Conservation (phyloP, 30 jellyfish, hydroid and myxozoan genomes). For the Hydractinia echinata region DNA sequence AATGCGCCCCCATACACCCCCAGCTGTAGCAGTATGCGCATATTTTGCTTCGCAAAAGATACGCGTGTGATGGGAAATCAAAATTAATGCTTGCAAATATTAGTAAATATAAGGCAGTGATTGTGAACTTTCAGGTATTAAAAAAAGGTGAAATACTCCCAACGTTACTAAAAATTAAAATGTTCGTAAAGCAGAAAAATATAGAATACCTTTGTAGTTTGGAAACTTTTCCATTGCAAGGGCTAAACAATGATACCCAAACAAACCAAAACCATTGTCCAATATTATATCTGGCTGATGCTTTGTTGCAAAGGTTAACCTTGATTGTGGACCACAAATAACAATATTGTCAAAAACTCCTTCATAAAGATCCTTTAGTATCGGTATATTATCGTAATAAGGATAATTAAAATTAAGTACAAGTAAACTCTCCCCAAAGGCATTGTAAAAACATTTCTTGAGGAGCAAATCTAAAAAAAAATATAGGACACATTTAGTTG, state of each 20-base stretch:
- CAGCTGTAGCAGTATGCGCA: too few relatives aligned
- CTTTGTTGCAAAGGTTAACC: background rate
- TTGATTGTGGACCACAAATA: slow-evolving; percentile 67
- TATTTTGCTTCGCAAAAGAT: too few relatives aligned
- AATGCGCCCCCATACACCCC: too few relatives aligned
- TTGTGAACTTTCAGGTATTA: too few relatives aligned
- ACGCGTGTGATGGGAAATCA: too few relatives aligned
- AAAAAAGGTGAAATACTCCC: too few relatives aligned
- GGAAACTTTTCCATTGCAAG: slow-evolving; percentile 63
- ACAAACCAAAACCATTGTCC: slow-evolving; percentile 52
- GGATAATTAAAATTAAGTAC: slow-evolving; percentile 79
- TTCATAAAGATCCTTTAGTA: slow-evolving; percentile 51
- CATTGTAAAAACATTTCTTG: slow-evolving; percentile 40
- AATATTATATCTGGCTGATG: slow-evolving; percentile 52
- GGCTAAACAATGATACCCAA: slow-evolving; percentile 82
- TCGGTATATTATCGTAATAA: slow-evolving; percentile 53
- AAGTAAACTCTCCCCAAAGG: slow-evolving; percentile 48
- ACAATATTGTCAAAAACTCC: slow-evolving; percentile 70
- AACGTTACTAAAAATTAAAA: too few relatives aligned
- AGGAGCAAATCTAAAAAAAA: background rate
- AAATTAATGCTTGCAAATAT: too few relatives aligned
- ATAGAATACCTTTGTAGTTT: slow-evolving; percentile 55
- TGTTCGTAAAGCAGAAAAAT: background rate
- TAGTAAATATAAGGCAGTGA: too few relatives aligned
- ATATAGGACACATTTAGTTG: too few relatives aligned